Evolutionary conservation across 2,797 vertebrate genomes (phyloP).

Genomic region (Artibeus lituratus): DNA sequence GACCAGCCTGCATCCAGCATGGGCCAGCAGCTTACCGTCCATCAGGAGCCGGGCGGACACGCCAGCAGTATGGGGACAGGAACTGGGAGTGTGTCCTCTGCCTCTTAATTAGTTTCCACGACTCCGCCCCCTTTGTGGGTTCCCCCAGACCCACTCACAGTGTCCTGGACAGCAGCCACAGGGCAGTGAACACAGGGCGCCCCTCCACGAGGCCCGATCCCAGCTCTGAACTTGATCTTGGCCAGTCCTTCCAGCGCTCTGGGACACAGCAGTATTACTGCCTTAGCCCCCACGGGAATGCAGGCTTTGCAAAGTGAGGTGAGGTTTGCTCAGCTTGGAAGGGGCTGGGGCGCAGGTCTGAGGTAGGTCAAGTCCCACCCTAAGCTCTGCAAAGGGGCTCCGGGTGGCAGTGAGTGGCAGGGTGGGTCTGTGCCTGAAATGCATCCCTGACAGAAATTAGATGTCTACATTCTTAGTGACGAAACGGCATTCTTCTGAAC

Average conservation of each 20-base stretch:
- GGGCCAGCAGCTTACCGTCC: fast-evolving
- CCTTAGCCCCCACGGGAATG: no score
- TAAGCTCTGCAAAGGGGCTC: no score
- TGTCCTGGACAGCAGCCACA: fast-evolving
- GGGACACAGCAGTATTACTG: no score
- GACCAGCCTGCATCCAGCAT: background rate
- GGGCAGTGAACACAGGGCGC: background rate
- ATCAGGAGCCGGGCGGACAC: background rate
- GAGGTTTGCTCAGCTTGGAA: background rate
- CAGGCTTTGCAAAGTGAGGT: background rate
- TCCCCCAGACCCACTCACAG: background rate
- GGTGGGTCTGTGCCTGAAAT: background rate
- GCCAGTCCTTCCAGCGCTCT: no score
- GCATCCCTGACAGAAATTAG: background rate
- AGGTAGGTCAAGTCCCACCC: no score
- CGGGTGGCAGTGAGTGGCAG: no score
- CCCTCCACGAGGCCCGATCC: fast-evolving
- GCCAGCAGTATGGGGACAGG: fast-evolving
- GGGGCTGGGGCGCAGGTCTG: no score
- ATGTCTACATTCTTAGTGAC: background rate
- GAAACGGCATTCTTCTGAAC: background rate
- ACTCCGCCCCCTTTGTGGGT: fast-evolving
- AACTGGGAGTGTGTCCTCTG: background rate
- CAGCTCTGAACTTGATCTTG: background rate
- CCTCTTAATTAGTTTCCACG: background rate